Conservation (phyloP, 2,888 invertebrate genomes). For the Ennomos erosarius region DNA sequence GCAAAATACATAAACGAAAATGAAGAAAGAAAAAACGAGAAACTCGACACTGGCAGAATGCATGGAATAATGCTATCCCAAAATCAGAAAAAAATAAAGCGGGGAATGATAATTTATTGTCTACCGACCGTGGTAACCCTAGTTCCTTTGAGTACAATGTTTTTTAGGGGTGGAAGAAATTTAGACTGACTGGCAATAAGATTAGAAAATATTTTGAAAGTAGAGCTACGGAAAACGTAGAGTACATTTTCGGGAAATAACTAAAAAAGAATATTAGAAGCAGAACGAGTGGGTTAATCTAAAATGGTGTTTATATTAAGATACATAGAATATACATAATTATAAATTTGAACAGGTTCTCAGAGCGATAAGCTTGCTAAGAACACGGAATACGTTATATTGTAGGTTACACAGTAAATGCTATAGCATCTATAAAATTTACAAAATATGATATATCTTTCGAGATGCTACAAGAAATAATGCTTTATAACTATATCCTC, state of each 20-base stretch:
- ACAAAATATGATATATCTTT: slow-evolving; percentile 85
- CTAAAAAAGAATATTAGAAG: slow-evolving; percentile 45
- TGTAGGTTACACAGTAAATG: slow-evolving; percentile 73
- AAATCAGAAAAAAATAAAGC: no score
- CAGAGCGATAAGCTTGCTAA: slow-evolving; percentile 82
- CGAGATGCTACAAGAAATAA: slow-evolving; percentile 83
- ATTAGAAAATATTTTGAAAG: slow-evolving; percentile 37
- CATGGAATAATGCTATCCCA: no score
- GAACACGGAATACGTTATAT: slow-evolving; percentile 67
- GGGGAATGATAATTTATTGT: no score
- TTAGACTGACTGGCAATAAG: slow-evolving; percentile 40
- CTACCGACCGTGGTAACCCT: no score
- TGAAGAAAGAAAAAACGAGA: no score
- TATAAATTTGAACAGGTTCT: slow-evolving; percentile 72
- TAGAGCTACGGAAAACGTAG: slow-evolving; percentile 23
- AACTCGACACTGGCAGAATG: no score
- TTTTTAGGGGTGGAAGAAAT: slow-evolving; percentile 17
- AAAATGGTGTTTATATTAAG: slow-evolving; percentile 49
- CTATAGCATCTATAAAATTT: slow-evolving; percentile 84
- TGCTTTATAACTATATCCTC: slow-evolving; percentile 70
- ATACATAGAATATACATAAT: slow-evolving; percentile 47
- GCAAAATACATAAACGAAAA: no score
- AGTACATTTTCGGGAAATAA: slow-evolving; percentile 24
- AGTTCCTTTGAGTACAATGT: no score
- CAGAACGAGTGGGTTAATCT: slow-evolving; percentile 43